Conservation (phyloP, 2,113 vertebrate genomes). For the Nothocercus nigrocapillus region DNA sequence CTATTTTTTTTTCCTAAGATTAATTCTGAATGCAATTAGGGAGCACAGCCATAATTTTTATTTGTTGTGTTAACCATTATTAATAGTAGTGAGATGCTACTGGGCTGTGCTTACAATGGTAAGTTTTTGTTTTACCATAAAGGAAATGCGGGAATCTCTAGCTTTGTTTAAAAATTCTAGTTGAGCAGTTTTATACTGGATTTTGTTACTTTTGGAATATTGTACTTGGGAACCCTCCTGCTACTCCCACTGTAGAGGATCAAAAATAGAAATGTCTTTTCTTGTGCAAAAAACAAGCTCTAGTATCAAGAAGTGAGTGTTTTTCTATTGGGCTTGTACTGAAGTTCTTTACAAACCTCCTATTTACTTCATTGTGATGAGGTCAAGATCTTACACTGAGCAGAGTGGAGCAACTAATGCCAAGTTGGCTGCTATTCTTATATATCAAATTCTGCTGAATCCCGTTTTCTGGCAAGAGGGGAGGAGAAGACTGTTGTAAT, state of each 20-base stretch:
- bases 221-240: not conserved
- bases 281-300: not conserved
- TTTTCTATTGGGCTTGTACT: not conserved
- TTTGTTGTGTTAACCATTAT: not conserved
- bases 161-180: not conserved
- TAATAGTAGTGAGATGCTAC: not conserved
- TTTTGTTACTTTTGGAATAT: not conserved
- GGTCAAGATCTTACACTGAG: slow-evolving; percentile 24
- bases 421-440: slow-evolving; percentile 37
- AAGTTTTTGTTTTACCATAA: not conserved
- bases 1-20: not conserved
- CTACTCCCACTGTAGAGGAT: not conserved
- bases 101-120: not conserved
- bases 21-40: not conserved
- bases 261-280: not conserved
- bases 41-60: not conserved
- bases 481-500: not conserved
- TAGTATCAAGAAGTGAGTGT: not conserved
- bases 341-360: not conserved
- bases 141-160: not conserved
- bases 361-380: not conserved
- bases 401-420: not conserved
- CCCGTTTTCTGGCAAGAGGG: slow-evolving; percentile 27
- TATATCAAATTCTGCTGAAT: slow-evolving; percentile 58
- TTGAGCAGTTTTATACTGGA: not conserved